These are phyloP conservation scores for Dasyornis broadbenti DNA, from an alignment of 2,113 vertebrate genomes.

Conservation along the genomic window DNA sequence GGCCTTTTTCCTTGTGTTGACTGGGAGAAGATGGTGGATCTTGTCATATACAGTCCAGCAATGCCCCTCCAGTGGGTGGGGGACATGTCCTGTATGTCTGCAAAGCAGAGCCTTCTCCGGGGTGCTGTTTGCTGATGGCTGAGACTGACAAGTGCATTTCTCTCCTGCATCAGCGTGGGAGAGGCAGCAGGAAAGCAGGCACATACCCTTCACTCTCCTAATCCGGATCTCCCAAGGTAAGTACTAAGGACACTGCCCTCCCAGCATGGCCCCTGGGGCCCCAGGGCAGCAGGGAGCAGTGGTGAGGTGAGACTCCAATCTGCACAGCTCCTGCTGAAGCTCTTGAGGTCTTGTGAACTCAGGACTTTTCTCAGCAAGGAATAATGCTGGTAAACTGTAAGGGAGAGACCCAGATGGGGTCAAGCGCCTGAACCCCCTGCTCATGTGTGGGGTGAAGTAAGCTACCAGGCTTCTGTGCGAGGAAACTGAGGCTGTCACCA, in stretches of 20 bases:
- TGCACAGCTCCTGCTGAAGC: neutral
- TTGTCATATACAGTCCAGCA: neutral
- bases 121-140: neutral
- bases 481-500: rapidly evolving
- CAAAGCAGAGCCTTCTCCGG: rapidly evolving
- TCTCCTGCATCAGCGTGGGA: neutral
- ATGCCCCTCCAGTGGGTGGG: neutral
- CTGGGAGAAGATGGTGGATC: neutral
- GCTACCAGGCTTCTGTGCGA: neutral
- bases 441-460: neutral
- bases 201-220: neutral
- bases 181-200: neutral
- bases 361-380: neutral
- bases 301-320: neutral
- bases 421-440: neutral
- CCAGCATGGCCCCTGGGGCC: neutral
- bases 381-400: neutral
- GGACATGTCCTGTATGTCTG: neutral
- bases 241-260: neutral
- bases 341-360: neutral
- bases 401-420: neutral
- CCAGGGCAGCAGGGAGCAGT: neutral
- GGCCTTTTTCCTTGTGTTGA: neutral
- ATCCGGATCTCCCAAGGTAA: neutral
- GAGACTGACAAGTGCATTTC: neutral